Conservation (phyloP, 2,888 invertebrate species). For the Drosophila recens region DNA sequence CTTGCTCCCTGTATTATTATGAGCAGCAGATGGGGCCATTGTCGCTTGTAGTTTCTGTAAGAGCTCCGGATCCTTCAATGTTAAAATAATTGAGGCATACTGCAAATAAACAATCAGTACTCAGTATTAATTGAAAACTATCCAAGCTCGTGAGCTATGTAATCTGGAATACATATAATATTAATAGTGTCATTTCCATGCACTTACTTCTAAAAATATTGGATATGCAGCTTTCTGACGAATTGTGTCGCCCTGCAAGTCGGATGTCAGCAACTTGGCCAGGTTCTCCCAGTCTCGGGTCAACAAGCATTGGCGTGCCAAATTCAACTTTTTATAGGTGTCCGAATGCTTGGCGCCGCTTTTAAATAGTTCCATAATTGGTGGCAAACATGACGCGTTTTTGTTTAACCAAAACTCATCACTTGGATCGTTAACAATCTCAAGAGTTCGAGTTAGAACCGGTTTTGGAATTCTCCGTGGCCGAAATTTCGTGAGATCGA, state of each 20-base stretch:
- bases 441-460: slow-evolving; percentile 49
- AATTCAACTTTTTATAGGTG: slow-evolving; percentile 47
- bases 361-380: slow-evolving; percentile 35
- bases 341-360: slow-evolving; percentile 20
- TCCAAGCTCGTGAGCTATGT: too few relatives aligned
- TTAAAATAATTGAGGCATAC: slow-evolving; percentile 38
- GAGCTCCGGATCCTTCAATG: slow-evolving; percentile 32
- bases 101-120: not conserved
- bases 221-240: slow-evolving; percentile 46
- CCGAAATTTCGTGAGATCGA: slow-evolving; percentile 11
- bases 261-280: slow-evolving; percentile 57
- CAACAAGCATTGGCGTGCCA: slow-evolving; percentile 63
- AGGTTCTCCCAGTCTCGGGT: slow-evolving; percentile 65
- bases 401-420: slow-evolving; percentile 66
- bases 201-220: slow-evolving; percentile 62
- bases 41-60: slow-evolving; percentile 39
- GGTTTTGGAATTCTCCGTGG: slow-evolving; percentile 56
- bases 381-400: slow-evolving; percentile 58
- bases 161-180: not conserved
- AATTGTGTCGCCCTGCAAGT: slow-evolving; percentile 30
- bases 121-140: not conserved
- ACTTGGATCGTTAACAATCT: slow-evolving; percentile 51
- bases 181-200: not conserved
- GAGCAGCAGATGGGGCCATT: slow-evolving; percentile 17
- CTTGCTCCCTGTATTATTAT: not conserved